Conservation (phyloP, 2,797 vertebrate genomes). For the Buceros bicornis region DNA sequence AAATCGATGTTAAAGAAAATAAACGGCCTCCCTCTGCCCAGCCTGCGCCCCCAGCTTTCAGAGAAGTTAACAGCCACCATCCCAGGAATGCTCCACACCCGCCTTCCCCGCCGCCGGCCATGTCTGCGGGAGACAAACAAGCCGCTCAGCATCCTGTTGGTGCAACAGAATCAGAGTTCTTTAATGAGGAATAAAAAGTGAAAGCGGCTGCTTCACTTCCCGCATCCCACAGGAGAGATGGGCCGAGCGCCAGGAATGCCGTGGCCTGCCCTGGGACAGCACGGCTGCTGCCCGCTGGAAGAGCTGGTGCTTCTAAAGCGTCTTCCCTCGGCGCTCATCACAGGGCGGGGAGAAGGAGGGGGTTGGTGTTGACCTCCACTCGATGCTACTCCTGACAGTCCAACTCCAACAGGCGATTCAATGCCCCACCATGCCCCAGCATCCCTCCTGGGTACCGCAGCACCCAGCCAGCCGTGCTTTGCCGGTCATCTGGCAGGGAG, state of each 20-base stretch:
- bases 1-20: slow-evolving; percentile 12
- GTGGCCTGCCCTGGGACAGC: accelerated
- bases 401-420: accelerated
- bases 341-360: neutral
- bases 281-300: neutral
- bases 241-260: neutral
- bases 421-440: accelerated
- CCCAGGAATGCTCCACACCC: slow-evolving; percentile 29
- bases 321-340: neutral
- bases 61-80: neutral
- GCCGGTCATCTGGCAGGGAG: accelerated
- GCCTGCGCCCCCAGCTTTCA: neutral
- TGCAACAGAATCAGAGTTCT: neutral
- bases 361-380: neutral
- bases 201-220: neutral
- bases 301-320: neutral
- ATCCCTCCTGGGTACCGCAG: accelerated
- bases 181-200: neutral
- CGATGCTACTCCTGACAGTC: accelerated
- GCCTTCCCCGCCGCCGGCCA: neutral
- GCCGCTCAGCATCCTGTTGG: slow-evolving; percentile 34
- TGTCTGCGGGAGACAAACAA: neutral
- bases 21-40: neutral
- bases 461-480: accelerated
- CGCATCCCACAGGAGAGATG: neutral